Evolutionary conservation across 2,797 vertebrate genomes (phyloP), one percentile per base, ranked within the genome.

Genomic region (Eulemur coronatus): DNA sequence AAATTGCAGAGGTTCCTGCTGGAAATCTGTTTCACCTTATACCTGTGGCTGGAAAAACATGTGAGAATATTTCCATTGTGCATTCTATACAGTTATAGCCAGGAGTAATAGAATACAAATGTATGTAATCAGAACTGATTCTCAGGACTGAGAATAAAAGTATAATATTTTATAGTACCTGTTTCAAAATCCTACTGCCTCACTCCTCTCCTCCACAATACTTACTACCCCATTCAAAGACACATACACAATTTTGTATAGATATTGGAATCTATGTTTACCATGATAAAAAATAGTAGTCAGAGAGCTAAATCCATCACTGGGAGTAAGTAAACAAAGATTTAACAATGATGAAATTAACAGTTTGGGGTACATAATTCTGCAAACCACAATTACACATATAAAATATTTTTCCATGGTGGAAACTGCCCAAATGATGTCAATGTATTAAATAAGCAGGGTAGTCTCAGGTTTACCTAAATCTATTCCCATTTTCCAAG

Each of bases 401-500:
- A 59, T 1, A 12, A 52, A 81, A 59, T 79, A 76, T 73, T 84
- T 70, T 95, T 78, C 59, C 50, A 61, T 24, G 24, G 63, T n/a
- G 3, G 22, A 78, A 3, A 41, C 12, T 69, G 2, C 6, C 46
- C n/a, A 81, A 22, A 11, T 79, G 57, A 72, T 55, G 10, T 85
- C 43, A 70, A 3, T 48, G 6, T 63, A 81, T 6, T 63, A 81
- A 70, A 85, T n/a, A 67, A 41, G 35, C 18, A 55, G 26, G 14
- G 30, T 30, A 43, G 1, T 33, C 14, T 72, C 10, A 17, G 48
- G 7, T 48, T 91, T 72, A 78, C 69, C 30, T 89, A 88, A 78
- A 85, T 81, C 28, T 46, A 46, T 82, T 90, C 46, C 85, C 52
- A n/a, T 70, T 93, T 96, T 69, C n/a, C 72, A 18, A 93, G 57